Conservation (phyloP, 2,113 vertebrate species). For the Parus major region DNA sequence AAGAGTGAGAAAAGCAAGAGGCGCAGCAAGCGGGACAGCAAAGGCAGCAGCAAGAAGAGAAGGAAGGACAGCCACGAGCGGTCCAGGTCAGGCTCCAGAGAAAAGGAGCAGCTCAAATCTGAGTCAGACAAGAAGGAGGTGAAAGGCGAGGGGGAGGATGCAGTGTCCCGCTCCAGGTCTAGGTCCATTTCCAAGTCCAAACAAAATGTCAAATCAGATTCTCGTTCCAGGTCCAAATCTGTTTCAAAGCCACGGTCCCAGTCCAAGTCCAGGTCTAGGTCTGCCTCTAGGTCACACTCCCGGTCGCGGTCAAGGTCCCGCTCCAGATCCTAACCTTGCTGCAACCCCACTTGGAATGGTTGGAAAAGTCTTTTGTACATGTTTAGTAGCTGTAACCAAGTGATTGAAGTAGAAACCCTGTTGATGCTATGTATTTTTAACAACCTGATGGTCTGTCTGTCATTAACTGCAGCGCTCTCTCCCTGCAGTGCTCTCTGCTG, state of each 20-base stretch:
- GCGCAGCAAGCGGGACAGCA: conserved; percentile 84
- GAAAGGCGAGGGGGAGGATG: conserved; percentile 49
- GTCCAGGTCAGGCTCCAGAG: conserved; percentile 72
- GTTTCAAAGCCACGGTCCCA: conserved; percentile 75
- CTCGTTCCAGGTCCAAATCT: conserved; percentile 80
- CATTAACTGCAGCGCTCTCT: conserved; percentile 55
- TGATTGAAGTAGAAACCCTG: conserved; percentile 76
- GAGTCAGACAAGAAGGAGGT: conserved; percentile 65
- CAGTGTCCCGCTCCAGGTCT: conserved; percentile 70
- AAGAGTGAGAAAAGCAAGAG: conserved; percentile 86
- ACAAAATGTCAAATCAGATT: conserved; percentile 72
- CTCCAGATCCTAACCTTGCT: conserved; percentile 82
- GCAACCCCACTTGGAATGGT: conserved; percentile 26
- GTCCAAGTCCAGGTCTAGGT: conserved; percentile 80
- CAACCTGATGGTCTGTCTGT: conserved; percentile 64
- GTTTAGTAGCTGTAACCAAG: conserved; percentile 81
- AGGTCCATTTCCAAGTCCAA: conserved; percentile 79
- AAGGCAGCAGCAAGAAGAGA: conserved; percentile 80
- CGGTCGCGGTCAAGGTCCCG: conserved; percentile 75
- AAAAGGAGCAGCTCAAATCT: conserved; percentile 61
- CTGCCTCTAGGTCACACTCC: conserved; percentile 76
- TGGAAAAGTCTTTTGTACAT: conserved; percentile 76
- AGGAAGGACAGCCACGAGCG: conserved; percentile 80
- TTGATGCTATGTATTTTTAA: conserved; percentile 78
- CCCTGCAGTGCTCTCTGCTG: conserved; percentile 36